Percentiles rank a stretch among this genome's conserved stretches.
phyloP scores from a whole-genome alignment of 2,888 invertebrate genomes.

The Steromphala cineraria region DNA sequence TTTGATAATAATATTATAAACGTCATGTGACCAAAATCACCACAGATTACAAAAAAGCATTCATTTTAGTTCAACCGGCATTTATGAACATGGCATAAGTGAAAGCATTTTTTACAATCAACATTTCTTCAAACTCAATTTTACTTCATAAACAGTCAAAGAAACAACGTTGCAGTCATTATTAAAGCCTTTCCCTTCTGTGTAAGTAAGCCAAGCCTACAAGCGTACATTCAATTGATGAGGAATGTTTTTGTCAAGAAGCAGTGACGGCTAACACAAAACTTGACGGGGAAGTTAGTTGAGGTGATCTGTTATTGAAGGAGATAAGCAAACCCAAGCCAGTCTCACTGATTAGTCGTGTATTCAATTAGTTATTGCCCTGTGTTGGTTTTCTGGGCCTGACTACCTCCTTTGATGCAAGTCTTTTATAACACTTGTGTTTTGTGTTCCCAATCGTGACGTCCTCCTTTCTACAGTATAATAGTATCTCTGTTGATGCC shows the following conservation, averaged over 20 bases:
- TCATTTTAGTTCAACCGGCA: too few species aligned
- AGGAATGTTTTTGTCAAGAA: background rate
- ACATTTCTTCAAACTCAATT: too few species aligned
- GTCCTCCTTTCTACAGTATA: background rate
- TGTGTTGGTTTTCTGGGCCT: slow-evolving; percentile 19
- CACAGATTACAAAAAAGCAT: too few species aligned
- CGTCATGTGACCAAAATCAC: too few species aligned
- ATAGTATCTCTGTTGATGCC: background rate
- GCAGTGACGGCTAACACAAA: slow-evolving; percentile 1
- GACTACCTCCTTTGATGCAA: background rate
- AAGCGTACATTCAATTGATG: background rate
- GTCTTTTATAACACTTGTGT: slow-evolving; percentile 3
- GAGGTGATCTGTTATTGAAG: background rate
- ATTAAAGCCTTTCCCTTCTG: too few species aligned
- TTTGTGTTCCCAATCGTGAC: background rate
- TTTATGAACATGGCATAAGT: too few species aligned
- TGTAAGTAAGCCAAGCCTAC: background rate
- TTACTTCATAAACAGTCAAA: too few species aligned
- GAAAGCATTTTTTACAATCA: too few species aligned
- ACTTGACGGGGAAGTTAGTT: slow-evolving; percentile 15
- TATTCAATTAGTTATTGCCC: slow-evolving; percentile 20
- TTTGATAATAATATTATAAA: too few species aligned
- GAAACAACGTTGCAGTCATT: too few species aligned
- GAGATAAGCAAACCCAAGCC: background rate
- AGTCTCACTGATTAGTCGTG: background rate